Evolutionary conservation across 1,140 invertebrate genomes (phyloP), one percentile per base, ranked within the genome.

Genomic region (Sycophaga agraensis): DNA sequence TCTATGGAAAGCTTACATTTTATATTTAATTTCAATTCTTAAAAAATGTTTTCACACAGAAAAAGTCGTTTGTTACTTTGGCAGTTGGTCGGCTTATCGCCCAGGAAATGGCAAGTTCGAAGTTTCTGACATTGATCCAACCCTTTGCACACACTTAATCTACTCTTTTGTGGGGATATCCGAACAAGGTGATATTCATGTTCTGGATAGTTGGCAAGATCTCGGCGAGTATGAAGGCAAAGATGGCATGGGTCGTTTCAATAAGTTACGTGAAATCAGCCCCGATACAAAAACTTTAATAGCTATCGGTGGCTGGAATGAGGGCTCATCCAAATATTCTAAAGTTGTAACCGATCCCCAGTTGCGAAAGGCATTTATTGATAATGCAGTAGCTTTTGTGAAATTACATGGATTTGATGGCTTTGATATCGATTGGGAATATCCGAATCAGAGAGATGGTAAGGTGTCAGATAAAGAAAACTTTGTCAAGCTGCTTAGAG

Each of bases 241-340:
- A 16, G 34, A 57, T 21, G n/a, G n/a, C n/a, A n/a, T n/a, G n/a
- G n/a, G n/a, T 87, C n/a, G n/a, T n/a, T n/a, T 88, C 64, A 85
- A 82, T 56, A 81, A 78, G 0, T 74, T 91, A n/a, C 89, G 88
- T 70, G 63, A 81, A 7, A 73, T 76, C 48, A 90, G 90, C 78
- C 82, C 86, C 0, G 78, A 83, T 4, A 69, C 91, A 5, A 91
- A 89, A 73, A 85, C 88, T 0, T 65, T 91, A 40, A 66, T 91
- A n/a, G 88, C 88, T 11, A 84, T 93, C 34, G 91, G 91, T 9
- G 91, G 91, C 9, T 92, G 89, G 89, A 89, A 87, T 68, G 87
- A 90, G 75, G 88, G 88, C n/a, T 89, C 88, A 0, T 75, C 73
- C 4, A 88, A 84, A 61, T 91, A 86, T 74, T 90, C 88, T 0